Base-by-base conservation (phyloP, 1,140 invertebrate genomes). In the Idris sp. region DNA sequence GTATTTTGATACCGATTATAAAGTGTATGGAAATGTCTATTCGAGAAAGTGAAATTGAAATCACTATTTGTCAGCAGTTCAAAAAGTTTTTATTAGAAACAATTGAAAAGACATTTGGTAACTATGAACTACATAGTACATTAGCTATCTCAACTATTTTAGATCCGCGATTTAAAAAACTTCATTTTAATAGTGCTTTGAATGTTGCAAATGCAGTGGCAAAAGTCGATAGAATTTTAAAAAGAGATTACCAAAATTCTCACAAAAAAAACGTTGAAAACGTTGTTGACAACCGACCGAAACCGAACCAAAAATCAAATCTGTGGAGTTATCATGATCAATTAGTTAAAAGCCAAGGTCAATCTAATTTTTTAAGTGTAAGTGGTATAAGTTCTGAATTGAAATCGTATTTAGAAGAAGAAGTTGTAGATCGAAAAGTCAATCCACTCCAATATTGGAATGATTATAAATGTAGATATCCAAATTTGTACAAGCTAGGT, bases 201-300 rank as follows among this genome's bases (percentile, higher is more conserved):
- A 16, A 35, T 36, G 54, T 31, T 10, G 13, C 19, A 13, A 36
- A 46, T 16, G 40, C 54, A 26, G 87, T 88, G 30, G 83, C 84
- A 18, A 68, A 87, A 49, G 68, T 87, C 9, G 77, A 77, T 38
- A 84, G 81, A 53, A 68, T 86, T 18, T 18, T 79, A 31, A 82
- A 54, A 14, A 82, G 83, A 10, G 74, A 14, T 86, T 58, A 36
- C 26, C n/a, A n/a, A n/a, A n/a, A n/a, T n/a, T n/a, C n/a, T n/a
- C n/a, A n/a, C n/a, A n/a, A n/a, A n/a, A n/a, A n/a, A n/a, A n/a
- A n/a, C n/a, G n/a, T n/a, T n/a, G n/a, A n/a, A n/a, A n/a, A n/a
- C n/a, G n/a, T n/a, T n/a, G n/a, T n/a, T n/a, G n/a, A n/a, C n/a
- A n/a, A n/a, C n/a, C n/a, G n/a, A n/a, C n/a, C n/a, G n/a, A n/a